These are phyloP conservation scores for Oryzias celebensis DNA, from an alignment of 2,113 vertebrate species.

Conservation along the genomic window DNA sequence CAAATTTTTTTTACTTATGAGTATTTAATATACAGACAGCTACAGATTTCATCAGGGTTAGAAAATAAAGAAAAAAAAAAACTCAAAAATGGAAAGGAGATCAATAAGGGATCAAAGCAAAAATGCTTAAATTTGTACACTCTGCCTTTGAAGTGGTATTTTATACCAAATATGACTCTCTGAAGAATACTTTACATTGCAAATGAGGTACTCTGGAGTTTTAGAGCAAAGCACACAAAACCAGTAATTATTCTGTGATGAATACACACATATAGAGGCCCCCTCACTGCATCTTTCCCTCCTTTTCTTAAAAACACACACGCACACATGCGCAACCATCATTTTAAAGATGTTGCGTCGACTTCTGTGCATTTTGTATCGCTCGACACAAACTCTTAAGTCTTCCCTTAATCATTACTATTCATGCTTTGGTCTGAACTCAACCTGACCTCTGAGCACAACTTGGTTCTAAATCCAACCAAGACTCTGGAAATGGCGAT, in stretches of 20 bases:
- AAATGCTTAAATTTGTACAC: slow-evolving; percentile 17
- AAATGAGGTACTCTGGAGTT: slow-evolving; percentile 42
- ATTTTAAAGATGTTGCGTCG: background rate
- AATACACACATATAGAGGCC: slow-evolving; percentile 30
- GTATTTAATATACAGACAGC: slow-evolving; percentile 8
- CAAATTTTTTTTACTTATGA: slow-evolving; percentile 7
- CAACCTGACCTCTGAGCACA: no score
- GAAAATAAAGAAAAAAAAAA: slow-evolving; percentile 7
- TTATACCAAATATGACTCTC: slow-evolving; percentile 26
- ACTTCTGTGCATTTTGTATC: no score
- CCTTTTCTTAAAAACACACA: background rate
- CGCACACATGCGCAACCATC: background rate
- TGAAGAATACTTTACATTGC: slow-evolving; percentile 40
- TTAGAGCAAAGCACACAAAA: slow-evolving; percentile 28
- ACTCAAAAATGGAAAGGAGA: background rate
- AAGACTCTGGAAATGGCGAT: no score
- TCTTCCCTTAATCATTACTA: slow-evolving; percentile 3
- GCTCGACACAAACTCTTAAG: no score
- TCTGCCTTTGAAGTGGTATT: slow-evolving; percentile 30
- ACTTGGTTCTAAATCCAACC: no score
- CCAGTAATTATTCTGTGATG: slow-evolving; percentile 39
- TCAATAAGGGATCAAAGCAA: slow-evolving; percentile 40
- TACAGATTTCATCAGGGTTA: slow-evolving; percentile 23
- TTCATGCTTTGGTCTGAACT: no score
- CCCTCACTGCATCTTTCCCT: background rate